These are phyloP conservation scores for Diabrotica undecimpunctata DNA, from an alignment of 1,140 invertebrate genomes.

Conservation along the genomic window DNA sequence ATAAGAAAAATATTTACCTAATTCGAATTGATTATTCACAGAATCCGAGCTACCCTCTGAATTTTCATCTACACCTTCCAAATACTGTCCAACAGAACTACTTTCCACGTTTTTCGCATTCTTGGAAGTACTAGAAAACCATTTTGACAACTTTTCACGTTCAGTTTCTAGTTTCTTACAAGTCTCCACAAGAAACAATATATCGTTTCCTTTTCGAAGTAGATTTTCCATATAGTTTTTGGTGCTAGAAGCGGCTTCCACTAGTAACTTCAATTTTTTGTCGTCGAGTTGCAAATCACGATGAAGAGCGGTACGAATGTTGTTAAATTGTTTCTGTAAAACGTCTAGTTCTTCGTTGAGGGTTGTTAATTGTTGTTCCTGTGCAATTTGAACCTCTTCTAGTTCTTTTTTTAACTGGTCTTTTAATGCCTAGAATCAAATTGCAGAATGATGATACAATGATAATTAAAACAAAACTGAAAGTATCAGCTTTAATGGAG, in stretches of 20 bases:
- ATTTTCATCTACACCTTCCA: no score
- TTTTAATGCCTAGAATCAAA: not conserved
- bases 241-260: conserved; percentile 25
- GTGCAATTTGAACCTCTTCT: conserved; percentile 10
- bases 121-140: not conserved
- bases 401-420: conserved; percentile 21
- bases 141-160: conserved; percentile 32
- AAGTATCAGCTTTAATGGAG: no score
- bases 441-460: no score
- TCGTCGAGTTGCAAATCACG: conserved; percentile 34
- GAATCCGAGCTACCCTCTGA: no score
- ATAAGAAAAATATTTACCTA: no score
- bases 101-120: no score
- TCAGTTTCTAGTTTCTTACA: conserved; percentile 41
- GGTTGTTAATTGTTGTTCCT: conserved; percentile 19
- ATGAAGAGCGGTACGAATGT: conserved; percentile 22
- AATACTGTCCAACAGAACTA: no score
- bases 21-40: no score
- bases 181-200: conserved; percentile 30
- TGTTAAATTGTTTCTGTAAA: conserved; percentile 21
- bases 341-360: conserved; percentile 20
- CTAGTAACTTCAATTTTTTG: conserved; percentile 32
- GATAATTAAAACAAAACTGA: no score
- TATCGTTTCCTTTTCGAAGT: conserved; percentile 30
- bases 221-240: conserved; percentile 31